Conservation (phyloP, 2,888 invertebrate species). For the Cheilosia pagana region DNA sequence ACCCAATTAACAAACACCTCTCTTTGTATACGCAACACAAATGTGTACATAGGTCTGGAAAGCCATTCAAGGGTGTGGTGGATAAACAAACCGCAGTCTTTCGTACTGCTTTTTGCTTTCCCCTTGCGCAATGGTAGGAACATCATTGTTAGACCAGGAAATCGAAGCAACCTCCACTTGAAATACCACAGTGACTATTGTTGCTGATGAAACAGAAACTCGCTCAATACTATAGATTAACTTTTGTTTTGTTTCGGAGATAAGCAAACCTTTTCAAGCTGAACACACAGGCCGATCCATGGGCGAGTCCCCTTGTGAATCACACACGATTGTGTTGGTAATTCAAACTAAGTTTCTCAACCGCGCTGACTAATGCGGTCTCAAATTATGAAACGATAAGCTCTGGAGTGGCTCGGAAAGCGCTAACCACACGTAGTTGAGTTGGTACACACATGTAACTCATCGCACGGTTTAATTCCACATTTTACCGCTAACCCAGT, state of each 20-base stretch:
- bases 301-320: constrained; percentile 4
- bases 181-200: background rate
- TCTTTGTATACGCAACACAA: background rate
- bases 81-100: no score
- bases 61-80: constrained; percentile 17
- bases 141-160: constrained; percentile 41
- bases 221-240: constrained; percentile 2
- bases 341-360: constrained; percentile 25
- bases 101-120: background rate
- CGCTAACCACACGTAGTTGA: background rate
- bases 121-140: background rate
- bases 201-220: constrained; percentile 6
- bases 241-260: constrained; percentile 10
- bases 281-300: constrained; percentile 7
- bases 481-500: background rate
- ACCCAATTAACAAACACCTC: constrained; percentile 8
- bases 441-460: background rate
- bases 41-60: background rate
- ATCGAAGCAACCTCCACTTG: background rate
- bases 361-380: constrained; percentile 24
- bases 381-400: constrained; percentile 42
- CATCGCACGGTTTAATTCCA: background rate
- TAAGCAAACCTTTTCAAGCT: constrained; percentile 16
- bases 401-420: constrained; percentile 16
- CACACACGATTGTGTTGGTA: background rate